These are phyloP conservation scores for Phylloscopus trochiloides DNA, from an alignment of 2,113 vertebrate species.

Conservation along the genomic window DNA sequence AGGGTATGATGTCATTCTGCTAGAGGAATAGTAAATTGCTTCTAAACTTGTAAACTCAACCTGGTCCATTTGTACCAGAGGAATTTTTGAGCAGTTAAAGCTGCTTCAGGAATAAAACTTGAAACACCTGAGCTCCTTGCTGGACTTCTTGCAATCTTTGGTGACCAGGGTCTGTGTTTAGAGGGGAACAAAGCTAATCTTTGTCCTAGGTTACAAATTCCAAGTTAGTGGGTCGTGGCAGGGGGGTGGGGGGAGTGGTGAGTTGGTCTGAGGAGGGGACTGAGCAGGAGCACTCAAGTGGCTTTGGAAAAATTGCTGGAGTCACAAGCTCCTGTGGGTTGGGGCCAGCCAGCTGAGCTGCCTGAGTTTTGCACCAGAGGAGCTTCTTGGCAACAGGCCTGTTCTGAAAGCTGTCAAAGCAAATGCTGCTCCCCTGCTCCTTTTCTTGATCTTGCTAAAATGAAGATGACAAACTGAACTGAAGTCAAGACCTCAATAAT, in stretches of 20 bases:
- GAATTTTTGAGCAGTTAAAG: background rate
- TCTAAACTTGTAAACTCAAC: background rate
- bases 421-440: background rate
- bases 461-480: background rate
- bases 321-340: background rate
- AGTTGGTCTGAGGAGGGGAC: background rate
- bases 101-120: slow-evolving; percentile 18
- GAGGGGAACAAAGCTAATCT: slow-evolving; percentile 39
- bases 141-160: background rate
- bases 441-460: background rate
- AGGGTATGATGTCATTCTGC: background rate
- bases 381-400: background rate
- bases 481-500: background rate
- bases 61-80: background rate
- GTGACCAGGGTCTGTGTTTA: background rate
- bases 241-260: background rate
- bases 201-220: slow-evolving; percentile 31
- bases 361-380: background rate
- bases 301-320: background rate
- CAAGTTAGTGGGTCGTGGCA: background rate
- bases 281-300: background rate
- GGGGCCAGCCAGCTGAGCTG: background rate
- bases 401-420: background rate
- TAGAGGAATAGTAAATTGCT: background rate
- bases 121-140: background rate